Percentiles rank a stretch among this genome's conserved stretches.
Evolutionary conservation across 2,113 vertebrate genomes (phyloP).

Genomic region (Amazona guildingii): DNA sequence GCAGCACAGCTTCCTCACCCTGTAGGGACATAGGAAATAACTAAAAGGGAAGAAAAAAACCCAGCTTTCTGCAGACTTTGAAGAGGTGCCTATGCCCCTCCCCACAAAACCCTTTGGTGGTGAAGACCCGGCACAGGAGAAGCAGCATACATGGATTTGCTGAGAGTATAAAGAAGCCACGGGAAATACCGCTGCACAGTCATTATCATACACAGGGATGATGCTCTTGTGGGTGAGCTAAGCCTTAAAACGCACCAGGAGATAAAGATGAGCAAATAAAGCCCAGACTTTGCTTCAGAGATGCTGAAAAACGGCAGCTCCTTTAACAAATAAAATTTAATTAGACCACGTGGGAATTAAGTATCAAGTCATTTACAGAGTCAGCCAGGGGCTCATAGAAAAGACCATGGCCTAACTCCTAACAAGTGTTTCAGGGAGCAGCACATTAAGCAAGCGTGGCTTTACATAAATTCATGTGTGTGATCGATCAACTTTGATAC

Average conservation of each 20-base stretch:
- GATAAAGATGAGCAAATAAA: background rate
- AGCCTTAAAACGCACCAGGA: background rate
- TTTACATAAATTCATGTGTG: background rate
- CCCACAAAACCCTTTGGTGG: background rate
- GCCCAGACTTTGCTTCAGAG: background rate
- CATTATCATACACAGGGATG: rapidly evolving
- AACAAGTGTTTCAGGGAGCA: rapidly evolving
- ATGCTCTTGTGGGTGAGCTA: rapidly evolving
- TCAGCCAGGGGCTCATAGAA: background rate
- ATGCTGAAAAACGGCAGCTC: background rate
- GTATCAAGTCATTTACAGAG: background rate
- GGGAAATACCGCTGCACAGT: background rate
- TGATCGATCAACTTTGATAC: rapidly evolving
- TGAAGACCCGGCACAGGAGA: background rate
- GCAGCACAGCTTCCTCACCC: background rate
- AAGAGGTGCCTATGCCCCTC: background rate
- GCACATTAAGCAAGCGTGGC: background rate
- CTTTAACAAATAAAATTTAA: background rate
- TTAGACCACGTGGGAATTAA: rapidly evolving
- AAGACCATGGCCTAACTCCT: background rate
- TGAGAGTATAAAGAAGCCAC: background rate
- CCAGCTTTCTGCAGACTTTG: background rate
- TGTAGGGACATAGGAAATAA: background rate
- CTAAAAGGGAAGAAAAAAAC: background rate
- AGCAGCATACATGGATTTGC: rapidly evolving